Base-by-base conservation (phyloP, 2,888 invertebrate genomes). In the Torymus auratus region DNA sequence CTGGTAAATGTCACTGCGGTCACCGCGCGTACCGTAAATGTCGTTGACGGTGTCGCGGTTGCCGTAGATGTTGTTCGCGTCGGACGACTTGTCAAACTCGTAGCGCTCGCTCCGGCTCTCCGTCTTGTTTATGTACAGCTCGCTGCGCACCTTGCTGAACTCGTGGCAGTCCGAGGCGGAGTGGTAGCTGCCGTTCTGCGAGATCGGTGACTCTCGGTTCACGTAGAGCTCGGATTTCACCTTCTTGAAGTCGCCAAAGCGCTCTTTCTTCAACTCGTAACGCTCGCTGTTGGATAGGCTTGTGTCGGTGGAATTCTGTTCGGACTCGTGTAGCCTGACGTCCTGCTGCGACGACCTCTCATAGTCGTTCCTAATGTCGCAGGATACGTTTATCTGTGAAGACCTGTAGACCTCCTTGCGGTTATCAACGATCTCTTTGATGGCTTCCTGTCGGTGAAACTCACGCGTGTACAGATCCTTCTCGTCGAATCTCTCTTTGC, bases 401-500 rank as follows among this genome's bases (percentile, higher is more conserved):
- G 75, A 67, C 50, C 87, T 83, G 78, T 89, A 90, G 13, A 88
- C 83, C 28, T 89, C 88, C 74, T 89, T 89, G 84, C 89, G 88
- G 75, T 89, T 90, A 14, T 90, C 90, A 3, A 88, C 86, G 68
- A 88, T 89, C 76, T 90, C 90, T 70, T 90, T 90, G 82, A 89
- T 86, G 15, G 88, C 85, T 28, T 88, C 88, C 41, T 89, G 90
- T 15, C 89, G 86, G 13, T 85, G 75, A 61, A 87, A 90, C 10
- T 89, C 88, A n/a, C 87, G 83, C 28, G 84, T 58, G 71, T 88
- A 88, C 4, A 88, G 82, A 12, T 91, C 88, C 62, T 91, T 89
- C 3, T 89, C 88, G 58, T 87, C 86, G 81, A 87, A 89, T 56
- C 88, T 84, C 20, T 90, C 88, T 62, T 89, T 88, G 4, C 88